A percentile compares a stretch with the other conserved stretches of the same genome.
Evolutionary conservation across 2,113 vertebrate genomes (phyloP).

Genomic region (rabbit (Oryctolagus cuniculus)): mOryCun1.1 NC_091453.1:1318501-1319000

Average conservation of each 20-base stretch:
- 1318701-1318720: conserved; percentile 75
- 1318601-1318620: conserved; percentile 66
- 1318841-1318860: conserved; percentile 54
- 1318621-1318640: conserved; percentile 71
- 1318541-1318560: conserved; percentile 52
- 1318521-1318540: conserved; percentile 53
- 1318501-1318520: conserved; percentile 30
- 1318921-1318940: conserved; percentile 35
- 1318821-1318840: conserved; percentile 60
- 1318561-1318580: conserved; percentile 58
- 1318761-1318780: conserved; percentile 66
- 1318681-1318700: conserved; percentile 72
- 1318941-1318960: not conserved
- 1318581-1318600: conserved; percentile 68
- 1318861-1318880: conserved; percentile 25
- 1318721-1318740: conserved; percentile 76
- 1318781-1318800: conserved; percentile 58
- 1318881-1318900: conserved; percentile 13
- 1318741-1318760: conserved; percentile 71
- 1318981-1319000: not conserved
- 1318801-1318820: conserved; percentile 58
- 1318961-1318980: not conserved
- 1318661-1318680: conserved; percentile 74
- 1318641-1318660: conserved; percentile 74
- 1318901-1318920: conserved; percentile 25